Percentiles rank a stretch among this genome's conserved stretches.
Evolutionary conservation across 2,113 vertebrate species (phyloP).

Genomic region (Arothron firmamentum): DNA sequence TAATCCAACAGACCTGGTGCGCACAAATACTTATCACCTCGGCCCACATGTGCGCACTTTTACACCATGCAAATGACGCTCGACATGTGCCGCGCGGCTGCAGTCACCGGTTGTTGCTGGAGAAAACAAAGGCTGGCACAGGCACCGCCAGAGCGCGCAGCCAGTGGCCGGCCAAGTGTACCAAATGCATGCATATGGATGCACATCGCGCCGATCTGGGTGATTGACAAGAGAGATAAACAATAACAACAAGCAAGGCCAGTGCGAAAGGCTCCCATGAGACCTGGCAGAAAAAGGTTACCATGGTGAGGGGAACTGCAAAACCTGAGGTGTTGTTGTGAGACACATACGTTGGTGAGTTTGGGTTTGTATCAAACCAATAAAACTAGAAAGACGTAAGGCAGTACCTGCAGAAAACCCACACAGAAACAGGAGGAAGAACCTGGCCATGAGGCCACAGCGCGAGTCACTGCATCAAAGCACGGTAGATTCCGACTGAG

Average conservation of each 20-base stretch:
- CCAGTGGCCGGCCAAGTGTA: constrained; percentile 59
- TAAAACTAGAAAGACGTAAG: too few relatives aligned
- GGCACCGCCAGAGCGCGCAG: constrained; percentile 50
- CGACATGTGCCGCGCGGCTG: constrained; percentile 54
- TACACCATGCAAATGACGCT: constrained; percentile 68
- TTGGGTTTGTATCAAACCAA: not conserved
- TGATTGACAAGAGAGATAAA: constrained; percentile 81
- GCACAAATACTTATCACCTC: constrained; percentile 61
- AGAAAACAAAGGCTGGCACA: constrained; percentile 66
- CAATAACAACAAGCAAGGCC: constrained; percentile 75
- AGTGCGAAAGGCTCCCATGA: constrained; percentile 52
- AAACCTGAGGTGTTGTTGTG: constrained; percentile 21
- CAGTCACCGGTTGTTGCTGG: constrained; percentile 73
- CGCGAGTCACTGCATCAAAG: too few relatives aligned
- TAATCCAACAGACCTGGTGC: constrained; percentile 58
- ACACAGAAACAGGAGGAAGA: too few relatives aligned
- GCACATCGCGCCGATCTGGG: constrained; percentile 51
- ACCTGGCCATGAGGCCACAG: too few relatives aligned
- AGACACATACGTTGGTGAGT: constrained; percentile 14
- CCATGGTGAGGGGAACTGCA: constrained; percentile 50
- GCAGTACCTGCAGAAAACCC: too few relatives aligned
- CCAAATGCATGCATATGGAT: constrained; percentile 77
- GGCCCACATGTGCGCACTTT: constrained; percentile 71
- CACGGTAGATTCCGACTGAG: too few relatives aligned
- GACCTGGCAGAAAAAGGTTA: constrained; percentile 62